phyloP scores from a whole-genome alignment of 2,113 vertebrate species.

The Plectropomus leopardus region DNA sequence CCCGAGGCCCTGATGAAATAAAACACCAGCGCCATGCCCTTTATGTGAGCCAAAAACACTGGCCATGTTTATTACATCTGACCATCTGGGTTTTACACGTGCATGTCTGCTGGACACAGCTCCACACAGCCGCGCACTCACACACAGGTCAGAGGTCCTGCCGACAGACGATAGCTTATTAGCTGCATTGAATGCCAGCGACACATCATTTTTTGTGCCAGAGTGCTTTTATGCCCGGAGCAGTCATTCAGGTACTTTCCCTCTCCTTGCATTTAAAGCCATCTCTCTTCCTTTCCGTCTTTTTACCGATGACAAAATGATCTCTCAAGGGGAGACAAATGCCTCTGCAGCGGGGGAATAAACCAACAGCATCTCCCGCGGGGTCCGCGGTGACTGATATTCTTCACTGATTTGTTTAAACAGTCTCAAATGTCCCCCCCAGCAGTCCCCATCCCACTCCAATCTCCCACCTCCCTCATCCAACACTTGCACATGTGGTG shows the following conservation, averaged over 20 bases:
- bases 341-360: conserved; percentile 65
- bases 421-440: conserved; percentile 77
- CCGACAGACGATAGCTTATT: conserved; percentile 59
- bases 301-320: conserved; percentile 34
- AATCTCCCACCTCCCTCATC: conserved; percentile 17
- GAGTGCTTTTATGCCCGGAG: conserved; percentile 13
- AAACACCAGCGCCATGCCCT: conserved; percentile 73
- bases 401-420: conserved; percentile 83
- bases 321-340: conserved; percentile 66
- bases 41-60: conserved; percentile 69
- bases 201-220: conserved; percentile 31
- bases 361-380: conserved; percentile 67
- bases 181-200: conserved; percentile 40
- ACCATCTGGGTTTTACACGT: conserved; percentile 79
- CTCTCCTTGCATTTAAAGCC: conserved; percentile 7
- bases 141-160: conserved; percentile 63
- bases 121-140: conserved; percentile 41
- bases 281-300: conserved; percentile 20
- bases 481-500: conserved; percentile 66
- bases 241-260: conserved; percentile 26
- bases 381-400: conserved; percentile 73
- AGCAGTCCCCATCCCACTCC: conserved; percentile 28
- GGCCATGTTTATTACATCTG: conserved; percentile 79
- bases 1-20: conserved; percentile 73
- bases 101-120: conserved; percentile 71